These are phyloP conservation scores for Cyanoderma ruficeps DNA, from an alignment of 2,113 vertebrate species.

Conservation along the genomic window DNA sequence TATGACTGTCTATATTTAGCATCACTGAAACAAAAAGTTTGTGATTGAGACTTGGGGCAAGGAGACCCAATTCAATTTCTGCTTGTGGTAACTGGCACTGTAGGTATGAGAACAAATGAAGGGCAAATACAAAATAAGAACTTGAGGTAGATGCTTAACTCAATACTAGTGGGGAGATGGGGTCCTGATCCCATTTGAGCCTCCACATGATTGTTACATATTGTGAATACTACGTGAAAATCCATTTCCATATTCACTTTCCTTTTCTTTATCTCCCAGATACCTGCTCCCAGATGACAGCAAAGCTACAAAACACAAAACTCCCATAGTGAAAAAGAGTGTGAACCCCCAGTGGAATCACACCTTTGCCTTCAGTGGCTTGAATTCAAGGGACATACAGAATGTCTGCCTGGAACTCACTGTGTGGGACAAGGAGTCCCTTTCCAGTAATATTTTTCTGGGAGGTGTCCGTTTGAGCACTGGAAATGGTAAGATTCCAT, in stretches of 20 bases:
- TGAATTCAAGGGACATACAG: conserved; percentile 84
- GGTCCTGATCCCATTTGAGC: neutral
- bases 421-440: conserved; percentile 95
- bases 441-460: conserved; percentile 93
- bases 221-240: neutral
- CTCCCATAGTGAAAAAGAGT: conserved; percentile 85
- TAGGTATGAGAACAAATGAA: neutral
- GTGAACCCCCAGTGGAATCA: conserved; percentile 97
- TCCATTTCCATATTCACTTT: neutral
- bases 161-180: neutral
- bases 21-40: neutral
- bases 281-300: conserved; percentile 93
- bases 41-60: neutral
- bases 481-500: conserved; percentile 83
- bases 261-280: conserved; percentile 62
- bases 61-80: neutral
- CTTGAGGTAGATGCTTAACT: neutral
- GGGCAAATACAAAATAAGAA: neutral
- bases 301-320: conserved; percentile 98
- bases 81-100: neutral
- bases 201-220: neutral
- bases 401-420: conserved; percentile 93
- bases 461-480: conserved; percentile 90
- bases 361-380: conserved; percentile 89
- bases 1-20: neutral